Evolutionary conservation across 2,888 invertebrate genomes (phyloP), one percentile per base, ranked within the genome.

Genomic region (Leptodirus hochenwartii): DNA sequence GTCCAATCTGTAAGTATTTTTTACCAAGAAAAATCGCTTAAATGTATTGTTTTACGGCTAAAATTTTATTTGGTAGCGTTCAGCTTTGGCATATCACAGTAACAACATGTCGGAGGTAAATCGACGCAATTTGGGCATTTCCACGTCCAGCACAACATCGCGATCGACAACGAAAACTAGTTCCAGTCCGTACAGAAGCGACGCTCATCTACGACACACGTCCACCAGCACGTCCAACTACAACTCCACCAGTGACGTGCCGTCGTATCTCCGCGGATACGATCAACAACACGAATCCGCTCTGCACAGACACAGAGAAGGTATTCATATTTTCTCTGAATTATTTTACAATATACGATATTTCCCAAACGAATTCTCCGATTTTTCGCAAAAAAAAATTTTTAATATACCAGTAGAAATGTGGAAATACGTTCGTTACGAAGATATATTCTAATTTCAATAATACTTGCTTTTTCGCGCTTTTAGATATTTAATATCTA

Each of bases 161-260:
- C 64, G 88, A 38, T 90, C 90, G 16, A 91, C 91, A 1, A 88
- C 84, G 27, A 93, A 91, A 54, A 91, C 91, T 9, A 81, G 85
- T 43, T 87, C 88, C 15, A 87, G 88, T 53, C 87, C 88, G 6
- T 91, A 90, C 49, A 68, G 78, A 41, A 82, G 84, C 47, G 84
- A 85, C 43, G 76, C 78, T 0, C 84, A 84, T 43, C 58, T 84
- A 9, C 64, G 84, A 1, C 79, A 84, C 48, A 82, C 81, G 0
- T 78, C 78, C 16, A 84, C 82, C 0, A 82, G 82, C 1, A 84
- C 84, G 0, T 84, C 82, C 2, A 85, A 84, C 56, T 84, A 84
- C 54, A 84, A 84, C 47, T 76, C 76, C 2, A 73, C 72, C 1
- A 76, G 77, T 43, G 79, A 79, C 49, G 74, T 75, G 41, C 77